Base-by-base conservation (phyloP, 2,888 invertebrate genomes). In the Drosophila mimetica region DNA sequence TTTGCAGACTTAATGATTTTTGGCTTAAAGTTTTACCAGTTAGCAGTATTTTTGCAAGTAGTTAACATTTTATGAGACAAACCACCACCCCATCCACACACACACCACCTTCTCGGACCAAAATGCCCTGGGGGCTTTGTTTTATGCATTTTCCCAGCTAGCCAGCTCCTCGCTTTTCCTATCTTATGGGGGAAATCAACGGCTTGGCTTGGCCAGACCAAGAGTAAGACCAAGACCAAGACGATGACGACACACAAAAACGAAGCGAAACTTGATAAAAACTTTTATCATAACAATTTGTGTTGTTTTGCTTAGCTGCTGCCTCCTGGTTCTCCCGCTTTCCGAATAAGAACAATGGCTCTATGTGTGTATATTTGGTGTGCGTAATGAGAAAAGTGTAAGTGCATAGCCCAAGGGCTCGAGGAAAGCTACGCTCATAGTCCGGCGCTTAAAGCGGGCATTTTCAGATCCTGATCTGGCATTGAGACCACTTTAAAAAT, bases 231-330 rank as follows among this genome's bases (percentile, higher is more conserved):
- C 55, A 44, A 53, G 57, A 37, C 54, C 51, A 64, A 73, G 61
- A 67, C 47, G 52, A 67, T 64, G 64, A 63, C 64, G 64, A 74
- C 70, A 59, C 60, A 75, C 74, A 60, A 70, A 60, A 60, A 60
- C 60, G 53, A 67, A 75, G 75, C 75, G 63, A 73, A 85, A 84
- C 82, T 86, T 79, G 85, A 82, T 81, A 84, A 84, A 76, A 85
- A 84, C 85, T 84, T 84, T 86, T 84, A 86, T 82, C 85, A 84
- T 86, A 84, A 85, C 87, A 85, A 84, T 85, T 85, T 85, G 86
- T 84, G 80, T 83, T 86, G 80, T 80, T 75, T 74, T 84, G 72
- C 60, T 61, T 47, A 52, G 64, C 63, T 41, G 9, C 16, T 41
- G 30, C 37, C 41, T 4, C 61, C 18, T 34, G 34, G 4, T 11